These are phyloP conservation scores for Temnothorax ravouxi DNA, from an alignment of 2,888 invertebrate species.

Conservation along the genomic window DNA sequence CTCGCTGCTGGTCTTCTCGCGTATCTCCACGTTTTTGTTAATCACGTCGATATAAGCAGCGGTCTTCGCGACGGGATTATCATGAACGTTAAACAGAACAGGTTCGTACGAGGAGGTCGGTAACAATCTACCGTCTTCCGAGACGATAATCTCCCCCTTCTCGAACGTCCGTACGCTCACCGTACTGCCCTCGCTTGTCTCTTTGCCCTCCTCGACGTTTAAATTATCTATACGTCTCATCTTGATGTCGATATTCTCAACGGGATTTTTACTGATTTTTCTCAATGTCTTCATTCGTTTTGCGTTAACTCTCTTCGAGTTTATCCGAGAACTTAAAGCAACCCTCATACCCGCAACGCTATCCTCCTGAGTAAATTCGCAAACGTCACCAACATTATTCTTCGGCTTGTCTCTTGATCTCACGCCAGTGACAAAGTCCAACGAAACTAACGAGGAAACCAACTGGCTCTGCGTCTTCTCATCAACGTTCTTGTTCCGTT, in stretches of 20 bases:
- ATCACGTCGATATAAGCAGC: slow-evolving; percentile 18
- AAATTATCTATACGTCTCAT: slow-evolving; percentile 62
- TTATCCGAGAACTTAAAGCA: slow-evolving; percentile 85
- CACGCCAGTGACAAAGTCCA: slow-evolving; percentile 40
- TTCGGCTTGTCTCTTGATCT: slow-evolving; percentile 59
- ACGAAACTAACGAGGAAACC: slow-evolving; percentile 68
- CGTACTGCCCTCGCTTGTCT: slow-evolving; percentile 69
- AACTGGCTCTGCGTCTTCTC: slow-evolving; percentile 52
- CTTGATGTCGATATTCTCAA: slow-evolving; percentile 73
- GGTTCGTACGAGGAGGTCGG: slow-evolving; percentile 77
- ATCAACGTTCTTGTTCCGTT: slow-evolving; percentile 55
- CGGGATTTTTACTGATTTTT: slow-evolving; percentile 59
- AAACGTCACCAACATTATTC: slow-evolving; percentile 74
- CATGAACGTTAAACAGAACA: slow-evolving; percentile 53
- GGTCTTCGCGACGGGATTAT: slow-evolving; percentile 15
- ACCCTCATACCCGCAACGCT: slow-evolving; percentile 86
- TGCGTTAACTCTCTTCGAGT: slow-evolving; percentile 71
- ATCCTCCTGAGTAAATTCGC: slow-evolving; percentile 84
- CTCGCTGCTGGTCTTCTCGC: slow-evolving; percentile 62
- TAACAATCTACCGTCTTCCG: slow-evolving; percentile 82
- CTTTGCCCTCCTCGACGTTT: slow-evolving; percentile 64
- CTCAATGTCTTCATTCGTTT: slow-evolving; percentile 67
- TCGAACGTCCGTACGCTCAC: slow-evolving; percentile 82
- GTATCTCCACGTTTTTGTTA: slow-evolving; percentile 16
- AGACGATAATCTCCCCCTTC: slow-evolving; percentile 83